Evolutionary conservation across 2,797 vertebrate species (phyloP), one percentile per base, ranked within the genome.

Genomic region (Xiphorhynchus erythropygius): DNA sequence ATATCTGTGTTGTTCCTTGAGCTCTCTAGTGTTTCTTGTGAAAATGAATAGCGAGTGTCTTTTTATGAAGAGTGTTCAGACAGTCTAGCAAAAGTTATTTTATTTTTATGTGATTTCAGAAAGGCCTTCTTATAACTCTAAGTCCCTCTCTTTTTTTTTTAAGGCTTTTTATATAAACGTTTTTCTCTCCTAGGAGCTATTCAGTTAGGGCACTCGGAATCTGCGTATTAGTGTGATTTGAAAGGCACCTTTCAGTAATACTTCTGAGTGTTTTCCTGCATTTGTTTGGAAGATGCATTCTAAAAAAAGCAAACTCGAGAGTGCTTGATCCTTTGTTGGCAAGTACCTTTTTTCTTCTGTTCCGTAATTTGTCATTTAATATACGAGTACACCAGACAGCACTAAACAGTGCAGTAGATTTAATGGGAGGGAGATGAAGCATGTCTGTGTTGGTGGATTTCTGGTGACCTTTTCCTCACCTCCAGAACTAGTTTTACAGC

Each of bases 211-310:
- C 47, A 12, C 65, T 81, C 0, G 0, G 30, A 85, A 41, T 81
- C 42, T 78, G 65, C 6, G 0, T 75, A 10, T 75, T 78, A 17
- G 30, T 30, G 46, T 90, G 30, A 67, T 89, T 67, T 92, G 90
- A 96, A 96, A 94, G 92, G 83, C 77, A 94, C 80, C 77, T 95
- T 94, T 67, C 47, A 71, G 52, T 91, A 68, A 73, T 79, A 84
- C 32, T 88, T 87, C 33, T 25, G 17, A 80, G 30, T 87, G 62
- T 84, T 96, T 85, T 81, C 53, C 76, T 33, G 39, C 52, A 9
- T 89, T 93, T 83, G 50, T 77, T 93, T 93, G 68, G 65, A 91
- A 78, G 78, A 67, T 25, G 8, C 6, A 3, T 64, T 84, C 87
- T 84, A 71, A 75, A 94, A 90, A 78, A 94, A 71, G 41, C 39